phyloP scores from a whole-genome alignment of 2,113 vertebrate species.

The Capreolus pygargus region DNA sequence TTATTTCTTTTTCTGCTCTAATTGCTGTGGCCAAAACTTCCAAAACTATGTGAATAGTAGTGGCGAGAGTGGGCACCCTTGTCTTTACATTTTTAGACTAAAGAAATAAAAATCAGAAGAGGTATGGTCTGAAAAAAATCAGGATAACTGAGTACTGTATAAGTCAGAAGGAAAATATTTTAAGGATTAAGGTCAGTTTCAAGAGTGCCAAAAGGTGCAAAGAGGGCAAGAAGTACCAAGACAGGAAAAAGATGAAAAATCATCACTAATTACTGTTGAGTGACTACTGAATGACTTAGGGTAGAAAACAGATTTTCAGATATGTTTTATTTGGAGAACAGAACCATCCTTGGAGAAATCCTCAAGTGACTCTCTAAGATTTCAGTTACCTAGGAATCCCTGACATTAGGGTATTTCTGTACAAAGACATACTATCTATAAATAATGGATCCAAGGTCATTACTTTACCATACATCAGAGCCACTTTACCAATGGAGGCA shows the following conservation, averaged over 20 bases:
- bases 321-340: background rate
- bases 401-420: background rate
- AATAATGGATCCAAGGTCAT: background rate
- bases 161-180: background rate
- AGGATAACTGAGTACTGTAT: background rate
- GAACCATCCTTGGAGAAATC: background rate
- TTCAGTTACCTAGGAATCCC: background rate
- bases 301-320: background rate
- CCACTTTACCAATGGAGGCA: background rate
- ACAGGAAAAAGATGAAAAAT: background rate
- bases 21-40: background rate
- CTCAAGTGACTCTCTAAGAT: background rate
- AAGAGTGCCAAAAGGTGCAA: background rate
- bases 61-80: background rate
- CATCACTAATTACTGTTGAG: background rate
- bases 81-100: background rate
- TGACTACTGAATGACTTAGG: background rate
- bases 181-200: background rate
- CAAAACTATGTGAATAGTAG: background rate
- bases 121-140: background rate
- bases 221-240: background rate
- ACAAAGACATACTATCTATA: background rate
- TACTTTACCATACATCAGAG: background rate
- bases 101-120: conserved; percentile 2
- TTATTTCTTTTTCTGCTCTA: background rate